Evolutionary conservation across 1,140 invertebrate genomes (phyloP).

Genomic region (Episyrphus balteatus): DNA sequence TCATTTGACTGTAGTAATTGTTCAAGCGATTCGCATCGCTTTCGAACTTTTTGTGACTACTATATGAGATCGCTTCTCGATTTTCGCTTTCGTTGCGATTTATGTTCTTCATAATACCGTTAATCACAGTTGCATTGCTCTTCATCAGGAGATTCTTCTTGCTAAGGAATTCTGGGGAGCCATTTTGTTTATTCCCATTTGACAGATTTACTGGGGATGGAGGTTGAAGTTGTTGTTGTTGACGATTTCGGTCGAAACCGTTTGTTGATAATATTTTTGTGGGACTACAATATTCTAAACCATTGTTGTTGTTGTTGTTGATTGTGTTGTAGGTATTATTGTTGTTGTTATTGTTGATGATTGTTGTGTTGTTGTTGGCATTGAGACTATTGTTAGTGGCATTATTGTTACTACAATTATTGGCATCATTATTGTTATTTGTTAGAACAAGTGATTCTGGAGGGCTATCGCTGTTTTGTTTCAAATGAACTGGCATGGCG

Average conservation of each 20-base stretch:
- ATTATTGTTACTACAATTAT: conserved; percentile 4
- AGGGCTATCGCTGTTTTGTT: conserved; percentile 27
- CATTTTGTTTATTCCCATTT: conserved; percentile 12
- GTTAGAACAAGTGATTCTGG: conserved; percentile 19
- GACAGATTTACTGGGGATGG: not conserved
- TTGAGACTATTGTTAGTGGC: conserved; percentile 5
- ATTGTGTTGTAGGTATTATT: conserved; percentile 3
- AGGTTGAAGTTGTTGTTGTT: conserved; percentile 14
- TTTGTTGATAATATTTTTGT: conserved; percentile 19
- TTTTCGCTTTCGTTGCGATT: conserved; percentile 20
- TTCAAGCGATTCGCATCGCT: conserved; percentile 33
- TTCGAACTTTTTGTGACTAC: conserved; percentile 32
- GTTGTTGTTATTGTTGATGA: conserved; percentile 1
- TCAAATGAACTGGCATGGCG: conserved; percentile 30
- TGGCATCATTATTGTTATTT: conserved; percentile 2
- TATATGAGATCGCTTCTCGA: not conserved
- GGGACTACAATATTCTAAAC: conserved; percentile 29
- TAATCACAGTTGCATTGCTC: conserved; percentile 33
- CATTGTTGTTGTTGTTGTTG: conserved; percentile 14
- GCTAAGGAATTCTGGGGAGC: conserved; percentile 29
- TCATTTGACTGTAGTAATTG: conserved; percentile 29
- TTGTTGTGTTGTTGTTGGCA: not conserved
- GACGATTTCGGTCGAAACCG: too few species aligned
- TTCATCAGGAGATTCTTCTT: conserved; percentile 35
- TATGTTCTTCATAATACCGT: conserved; percentile 34